Conservation (phyloP, 2,888 invertebrate genomes). For the Phymatocera aterrima region DNA sequence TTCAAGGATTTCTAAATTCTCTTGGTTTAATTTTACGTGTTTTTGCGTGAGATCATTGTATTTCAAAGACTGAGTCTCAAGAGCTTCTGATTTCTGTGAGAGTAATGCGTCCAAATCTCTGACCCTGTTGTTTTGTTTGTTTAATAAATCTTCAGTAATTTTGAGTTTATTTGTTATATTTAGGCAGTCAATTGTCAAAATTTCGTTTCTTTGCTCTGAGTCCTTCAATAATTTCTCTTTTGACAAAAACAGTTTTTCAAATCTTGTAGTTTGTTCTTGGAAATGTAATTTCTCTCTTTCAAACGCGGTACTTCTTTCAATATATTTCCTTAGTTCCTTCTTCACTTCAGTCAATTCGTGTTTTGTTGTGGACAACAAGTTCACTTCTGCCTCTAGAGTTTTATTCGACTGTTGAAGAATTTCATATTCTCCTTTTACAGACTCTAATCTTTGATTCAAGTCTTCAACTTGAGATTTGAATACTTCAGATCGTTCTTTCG, state of each 20-base stretch:
- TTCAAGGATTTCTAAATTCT: conserved; percentile 49
- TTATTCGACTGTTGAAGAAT: conserved; percentile 51
- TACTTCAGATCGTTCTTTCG: conserved; percentile 66
- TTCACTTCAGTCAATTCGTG: conserved; percentile 8
- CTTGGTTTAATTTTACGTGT: conserved; percentile 49
- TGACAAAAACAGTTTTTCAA: conserved; percentile 45
- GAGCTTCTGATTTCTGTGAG: neutral
- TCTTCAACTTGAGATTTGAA: conserved; percentile 75
- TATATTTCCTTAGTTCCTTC: neutral
- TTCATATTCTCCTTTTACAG: conserved; percentile 52
- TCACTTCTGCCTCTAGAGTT: conserved; percentile 40
- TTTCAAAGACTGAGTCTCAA: neutral
- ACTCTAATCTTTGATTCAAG: conserved; percentile 59
- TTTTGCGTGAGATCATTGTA: conserved; percentile 27
- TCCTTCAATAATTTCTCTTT: conserved; percentile 52
- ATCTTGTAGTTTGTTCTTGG: conserved; percentile 2
- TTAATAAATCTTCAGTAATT: neutral
- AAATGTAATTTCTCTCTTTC: conserved; percentile 1
- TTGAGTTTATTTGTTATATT: conserved; percentile 1
- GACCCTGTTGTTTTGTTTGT: conserved; percentile 7
- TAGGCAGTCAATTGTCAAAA: neutral
- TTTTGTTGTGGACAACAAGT: neutral
- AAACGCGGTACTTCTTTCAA: neutral
- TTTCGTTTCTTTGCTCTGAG: conserved; percentile 4
- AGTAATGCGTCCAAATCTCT: conserved; percentile 1